Evolutionary conservation across 1,140 invertebrate genomes (phyloP).

Genomic region (Drosophila fuyamai): DNA sequence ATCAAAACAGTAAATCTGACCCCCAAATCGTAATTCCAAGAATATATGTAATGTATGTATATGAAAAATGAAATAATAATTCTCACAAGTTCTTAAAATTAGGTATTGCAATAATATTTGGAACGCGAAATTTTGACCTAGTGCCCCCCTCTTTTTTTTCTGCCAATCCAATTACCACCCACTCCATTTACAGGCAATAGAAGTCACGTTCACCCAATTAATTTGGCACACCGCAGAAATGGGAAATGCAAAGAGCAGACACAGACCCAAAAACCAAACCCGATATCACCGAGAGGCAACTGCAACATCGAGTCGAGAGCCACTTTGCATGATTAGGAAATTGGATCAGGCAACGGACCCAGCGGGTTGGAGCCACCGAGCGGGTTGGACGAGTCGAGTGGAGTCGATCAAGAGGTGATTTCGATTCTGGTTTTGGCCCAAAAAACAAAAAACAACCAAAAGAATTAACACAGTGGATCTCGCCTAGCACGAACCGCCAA

Average conservation of each 20-base stretch:
- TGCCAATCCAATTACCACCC: constrained; percentile 20
- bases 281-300: constrained; percentile 32
- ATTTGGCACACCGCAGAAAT: constrained; percentile 43
- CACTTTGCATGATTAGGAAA: constrained; percentile 60
- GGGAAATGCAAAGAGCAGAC: constrained; percentile 23
- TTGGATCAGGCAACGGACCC: constrained; percentile 56
- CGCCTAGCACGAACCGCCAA: not conserved
- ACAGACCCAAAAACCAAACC: constrained; percentile 22
- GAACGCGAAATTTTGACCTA: constrained; percentile 4
- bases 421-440: constrained; percentile 50
- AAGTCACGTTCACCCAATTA: constrained; percentile 54
- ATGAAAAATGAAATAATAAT: not conserved
- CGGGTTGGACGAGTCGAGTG: constrained; percentile 41
- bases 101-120: not conserved
- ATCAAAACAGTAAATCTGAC: too few relatives aligned
- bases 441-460: constrained; percentile 15
- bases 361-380: constrained; percentile 25
- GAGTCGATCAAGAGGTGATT: constrained; percentile 48
- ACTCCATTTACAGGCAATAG: constrained; percentile 8
- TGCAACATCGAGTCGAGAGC: constrained; percentile 36
- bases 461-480: not conserved
- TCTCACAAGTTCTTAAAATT: not conserved
- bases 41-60: not conserved
- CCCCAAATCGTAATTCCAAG: not conserved
- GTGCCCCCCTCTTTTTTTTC: constrained; percentile 3